Base-by-base conservation (phyloP, 2,797 vertebrate species). In the Sus cebifrons region DNA sequence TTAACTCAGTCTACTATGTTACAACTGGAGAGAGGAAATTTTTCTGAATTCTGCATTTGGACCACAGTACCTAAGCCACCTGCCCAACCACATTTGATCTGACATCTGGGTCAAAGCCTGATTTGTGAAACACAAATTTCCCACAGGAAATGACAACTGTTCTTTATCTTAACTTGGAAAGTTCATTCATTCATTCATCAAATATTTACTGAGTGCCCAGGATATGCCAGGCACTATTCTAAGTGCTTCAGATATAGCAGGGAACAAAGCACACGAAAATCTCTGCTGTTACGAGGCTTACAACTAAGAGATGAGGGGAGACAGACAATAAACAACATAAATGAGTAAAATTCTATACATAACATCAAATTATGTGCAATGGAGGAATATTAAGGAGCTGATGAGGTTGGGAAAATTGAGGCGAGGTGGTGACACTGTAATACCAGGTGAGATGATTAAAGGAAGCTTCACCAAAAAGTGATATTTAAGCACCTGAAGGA, bases 111-210 rank as follows among this genome's bases (percentile, higher is more conserved):
- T 85, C 78, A 81, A 25, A 65, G 36, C 29, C 54, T 96, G 85
- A 75, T 70, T 81, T 81, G 79, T 64, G 44, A 91, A 96, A 75
- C 2, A 27, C 56, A 9, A 97, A 93, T 88, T 58, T 83, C 73
- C 71, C 73, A 79, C 15, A 81, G 56, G 17, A 85, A 91, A 93
- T 75, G 75, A 79, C n/a, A 96, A 79, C 16, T 70, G 20, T 60
- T 83, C 74, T 96, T 89, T 92, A 8, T 78, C 75, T 86, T 89
- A 89, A 86, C 44, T 36, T 95, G 67, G 2, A 74, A 20, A 79
- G 7, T 73, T 84, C 21, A 68, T 68, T 89, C 17, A 65, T 82
- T 81, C 29, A 74, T 81, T 79, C 60, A 86, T 81, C 40, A 88
- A 52, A 92, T 56, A 89, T 89, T 84, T 84, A 73, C 65, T 84